phyloP scores from a whole-genome alignment of 2,888 invertebrate species.

The Drosophila seclusa region DNA sequence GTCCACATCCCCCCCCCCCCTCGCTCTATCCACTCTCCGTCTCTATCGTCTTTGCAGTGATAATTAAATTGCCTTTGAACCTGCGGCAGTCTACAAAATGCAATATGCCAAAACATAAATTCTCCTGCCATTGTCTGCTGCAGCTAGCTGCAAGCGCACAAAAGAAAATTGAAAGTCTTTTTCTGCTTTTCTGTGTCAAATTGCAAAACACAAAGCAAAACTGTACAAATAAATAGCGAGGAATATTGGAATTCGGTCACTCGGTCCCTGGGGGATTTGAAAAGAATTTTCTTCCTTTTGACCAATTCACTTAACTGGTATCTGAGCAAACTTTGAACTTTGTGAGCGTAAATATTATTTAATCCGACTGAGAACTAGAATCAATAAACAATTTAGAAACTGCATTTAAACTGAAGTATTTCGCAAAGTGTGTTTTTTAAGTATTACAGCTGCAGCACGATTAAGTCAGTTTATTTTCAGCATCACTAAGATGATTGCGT shows the following conservation, averaged over 20 bases:
- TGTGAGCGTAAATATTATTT: neutral
- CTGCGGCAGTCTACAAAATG: slow-evolving; percentile 25
- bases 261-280: neutral
- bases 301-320: neutral
- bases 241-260: neutral
- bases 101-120: slow-evolving; percentile 49
- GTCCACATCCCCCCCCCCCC: slow-evolving; percentile 1
- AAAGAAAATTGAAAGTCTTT: slow-evolving; percentile 4
- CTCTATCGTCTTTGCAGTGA: slow-evolving; percentile 36
- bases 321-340: neutral
- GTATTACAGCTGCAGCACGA: neutral
- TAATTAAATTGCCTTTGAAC: slow-evolving; percentile 56
- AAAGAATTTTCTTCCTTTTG: neutral
- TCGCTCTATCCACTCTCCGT: too few species aligned
- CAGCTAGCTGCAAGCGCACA: slow-evolving; percentile 2
- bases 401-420: neutral
- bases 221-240: neutral
- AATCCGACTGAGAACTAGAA: neutral
- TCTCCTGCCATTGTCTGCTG: neutral
- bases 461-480: neutral
- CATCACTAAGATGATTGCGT: neutral
- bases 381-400: neutral
- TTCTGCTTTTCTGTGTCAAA: neutral
- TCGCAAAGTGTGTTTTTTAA: neutral
- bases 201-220: neutral